Evolutionary conservation across 2,888 invertebrate species (phyloP), one percentile per base, ranked within the genome.

Genomic region (Tenthredo distinguenda): DNA sequence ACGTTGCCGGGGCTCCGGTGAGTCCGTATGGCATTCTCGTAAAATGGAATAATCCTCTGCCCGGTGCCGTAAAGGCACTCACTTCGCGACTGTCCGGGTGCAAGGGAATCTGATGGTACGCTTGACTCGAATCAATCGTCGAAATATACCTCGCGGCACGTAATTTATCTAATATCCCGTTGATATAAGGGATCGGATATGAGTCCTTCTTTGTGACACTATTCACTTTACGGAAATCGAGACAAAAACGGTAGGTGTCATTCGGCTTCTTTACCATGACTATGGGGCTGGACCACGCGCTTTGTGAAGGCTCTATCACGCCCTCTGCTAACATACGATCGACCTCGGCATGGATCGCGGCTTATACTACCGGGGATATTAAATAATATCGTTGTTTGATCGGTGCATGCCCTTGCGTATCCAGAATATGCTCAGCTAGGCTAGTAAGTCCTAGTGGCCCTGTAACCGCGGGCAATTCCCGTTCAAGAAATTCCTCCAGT

Each of bases 31-130:
- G 91, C 89, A 91, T 88, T 9, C 88, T 83, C 6, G 83, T 86
- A 79, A 92, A 92, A 10, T 91, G 89, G 74, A 86, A 91, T 85
- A 89, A 86, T 2, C 90, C 91, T 37, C 88, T 82, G 18, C 86
- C 87, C 0, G 90, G 90, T 12, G 91, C 89, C 0, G 89, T 88
- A 82, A 91, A 92, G 0, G 91, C 91, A 4, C 91, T 92, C 6
- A 88, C 87, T 21, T 88, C 86, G 15, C 87, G 50, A 12, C 88
- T 88, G 1, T 81, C 79, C 40, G 86, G 86, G 6, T 58, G 86
- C 74, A 90, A 62, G 0, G 88, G 89, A 18, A 92, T 87, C 74
- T 92, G 91, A 74, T 87, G 89, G 81, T 90, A 92, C 0, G 90
- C 91, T 5, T 88, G 87, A 43, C 87, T 89, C 10, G 89, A 77